Percentiles rank a stretch among this genome's conserved stretches.
Conservation (phyloP, 2,888 invertebrate species). For the Axea sp. region DNA sequence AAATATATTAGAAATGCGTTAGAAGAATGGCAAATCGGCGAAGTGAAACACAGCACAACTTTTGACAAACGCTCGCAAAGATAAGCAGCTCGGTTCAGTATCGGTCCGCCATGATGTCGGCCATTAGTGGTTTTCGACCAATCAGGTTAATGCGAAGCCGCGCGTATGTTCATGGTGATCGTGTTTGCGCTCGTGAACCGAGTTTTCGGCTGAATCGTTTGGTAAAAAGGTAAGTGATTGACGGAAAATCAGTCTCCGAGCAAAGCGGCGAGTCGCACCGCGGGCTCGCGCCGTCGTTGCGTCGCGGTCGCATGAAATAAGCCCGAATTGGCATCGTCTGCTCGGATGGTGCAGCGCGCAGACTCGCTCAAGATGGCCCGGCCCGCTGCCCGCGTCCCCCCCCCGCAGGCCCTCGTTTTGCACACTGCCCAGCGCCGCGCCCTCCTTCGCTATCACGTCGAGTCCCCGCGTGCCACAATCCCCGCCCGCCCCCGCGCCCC, state of each 20-base stretch:
- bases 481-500: slow-evolving; percentile 22
- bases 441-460: slow-evolving; percentile 1
- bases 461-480: slow-evolving; percentile 8
- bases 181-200: slow-evolving; percentile 66
- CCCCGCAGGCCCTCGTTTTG: slow-evolving; percentile 1
- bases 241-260: neutral
- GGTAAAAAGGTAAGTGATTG: slow-evolving; percentile 2
- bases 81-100: slow-evolving; percentile 4
- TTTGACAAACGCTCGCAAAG: no score
- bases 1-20: no score
- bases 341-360: slow-evolving; percentile 77
- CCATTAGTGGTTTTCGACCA: slow-evolving; percentile 65
- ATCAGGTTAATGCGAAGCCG: slow-evolving; percentile 71
- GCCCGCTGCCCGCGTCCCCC: slow-evolving; percentile 31
- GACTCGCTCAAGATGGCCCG: slow-evolving; percentile 78
- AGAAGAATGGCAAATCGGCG: neutral
- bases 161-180: slow-evolving; percentile 74
- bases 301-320: slow-evolving; percentile 61
- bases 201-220: neutral
- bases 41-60: no score
- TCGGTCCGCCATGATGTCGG: slow-evolving; percentile 72
- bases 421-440: slow-evolving; percentile 9
- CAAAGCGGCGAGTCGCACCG: neutral
- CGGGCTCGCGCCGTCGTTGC: neutral
- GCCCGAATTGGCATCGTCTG: slow-evolving; percentile 74